Evolutionary conservation across 2,797 vertebrate genomes (phyloP), one percentile per base, ranked within the genome.

Genomic region (Heteromormyrus szaboi): DNA sequence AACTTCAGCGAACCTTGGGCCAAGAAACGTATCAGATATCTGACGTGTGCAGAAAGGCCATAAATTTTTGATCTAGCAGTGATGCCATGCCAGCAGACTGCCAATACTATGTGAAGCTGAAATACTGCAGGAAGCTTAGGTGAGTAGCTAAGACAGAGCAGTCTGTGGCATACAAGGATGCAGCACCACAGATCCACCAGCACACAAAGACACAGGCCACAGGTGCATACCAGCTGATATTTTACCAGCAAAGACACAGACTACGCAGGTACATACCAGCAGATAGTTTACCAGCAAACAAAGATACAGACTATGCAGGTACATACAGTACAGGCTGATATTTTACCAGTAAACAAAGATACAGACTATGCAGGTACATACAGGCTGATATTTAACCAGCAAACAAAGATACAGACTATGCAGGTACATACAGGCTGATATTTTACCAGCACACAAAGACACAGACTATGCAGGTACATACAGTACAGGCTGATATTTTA

Each of bases 1-100:
- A 41, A 44, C 56, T 89, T 90, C 90, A 89, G 90, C 62, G 90
- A 92, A 90, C 88, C 90, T 90, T 79, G 89, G 93, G 91, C 92
- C 62, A 68, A 68, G 62, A 68, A 68, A 33, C 62, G 25, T 68
- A 33, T 68, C 62, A 33, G 12, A 68, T 68, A 33, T 68, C 25
- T 29, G 25, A 68, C 1, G 25, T 29, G 25, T 12, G 62, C 25
- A 12, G 22, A 65, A 65, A 65, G 62, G 62, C 62, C 62, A 65
- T 65, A 29, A 29, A 65, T 65, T 65, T 65, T 65, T 65, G 8
- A 65, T 29, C 62, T 65, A 4, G 62, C 25, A 1, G 8, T 9
- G 22, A 29, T 65, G 25, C 25, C 25, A 29, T 29, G 25, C 8
- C 22, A 65, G 62, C 25, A 65, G 22, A 65, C 62, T 65, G 62